Conservation (phyloP, 2,888 invertebrate genomes). For the Zele albiditarsus region DNA sequence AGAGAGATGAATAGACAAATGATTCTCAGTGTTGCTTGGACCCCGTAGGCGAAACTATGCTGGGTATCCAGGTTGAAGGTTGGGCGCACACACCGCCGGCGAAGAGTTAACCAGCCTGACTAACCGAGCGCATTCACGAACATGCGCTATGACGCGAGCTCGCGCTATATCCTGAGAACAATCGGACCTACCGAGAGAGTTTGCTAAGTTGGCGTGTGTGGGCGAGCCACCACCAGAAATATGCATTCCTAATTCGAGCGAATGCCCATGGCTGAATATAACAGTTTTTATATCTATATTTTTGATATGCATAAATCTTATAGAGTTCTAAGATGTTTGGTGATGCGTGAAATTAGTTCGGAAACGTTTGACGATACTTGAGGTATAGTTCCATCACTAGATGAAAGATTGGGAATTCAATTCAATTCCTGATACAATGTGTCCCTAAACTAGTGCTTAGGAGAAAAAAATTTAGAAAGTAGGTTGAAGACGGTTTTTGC, state of each 20-base stretch:
- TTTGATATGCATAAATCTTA: too few species aligned
- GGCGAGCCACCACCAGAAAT: slow-evolving; percentile 34
- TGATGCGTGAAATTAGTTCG: neutral
- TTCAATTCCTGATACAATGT: too few species aligned
- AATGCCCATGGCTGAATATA: slow-evolving; percentile 17
- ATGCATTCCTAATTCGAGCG: slow-evolving; percentile 33
- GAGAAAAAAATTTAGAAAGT: too few species aligned
- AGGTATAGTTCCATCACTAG: too few species aligned
- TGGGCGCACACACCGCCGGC: slow-evolving; percentile 57
- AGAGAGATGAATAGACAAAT: slow-evolving; percentile 38
- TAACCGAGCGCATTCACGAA: slow-evolving; percentile 57
- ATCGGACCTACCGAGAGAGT: slow-evolving; percentile 67
- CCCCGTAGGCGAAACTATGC: slow-evolving; percentile 70
- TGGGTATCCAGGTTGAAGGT: slow-evolving; percentile 70
- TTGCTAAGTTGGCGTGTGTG: slow-evolving; percentile 26
- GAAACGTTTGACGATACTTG: too few species aligned
- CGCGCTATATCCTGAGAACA: slow-evolving; percentile 66
- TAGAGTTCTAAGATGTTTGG: slow-evolving; percentile 1
- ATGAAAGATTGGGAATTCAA: too few species aligned
- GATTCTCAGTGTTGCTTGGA: slow-evolving; percentile 50
- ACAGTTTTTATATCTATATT: too few species aligned
- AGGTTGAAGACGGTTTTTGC: too few species aligned
- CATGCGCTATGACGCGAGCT: slow-evolving; percentile 52
- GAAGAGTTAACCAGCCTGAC: slow-evolving; percentile 58
- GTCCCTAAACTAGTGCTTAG: too few species aligned